Evolutionary conservation across 1,140 invertebrate species (phyloP).

Genomic region (Ips nitidus): DNA sequence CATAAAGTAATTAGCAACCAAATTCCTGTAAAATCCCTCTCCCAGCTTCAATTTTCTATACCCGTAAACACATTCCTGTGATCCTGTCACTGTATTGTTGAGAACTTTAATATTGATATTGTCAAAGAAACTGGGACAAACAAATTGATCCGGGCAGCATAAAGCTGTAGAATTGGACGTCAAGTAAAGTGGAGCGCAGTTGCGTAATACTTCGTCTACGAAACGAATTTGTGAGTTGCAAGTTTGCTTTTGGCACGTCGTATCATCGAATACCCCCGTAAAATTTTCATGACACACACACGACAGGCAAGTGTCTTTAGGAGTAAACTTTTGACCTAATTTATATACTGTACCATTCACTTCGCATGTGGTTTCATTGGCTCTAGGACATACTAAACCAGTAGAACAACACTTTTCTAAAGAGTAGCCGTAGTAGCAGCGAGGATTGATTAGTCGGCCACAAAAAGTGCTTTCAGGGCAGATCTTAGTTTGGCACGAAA

Average conservation of each 20-base stretch:
- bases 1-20: conserved; percentile 5
- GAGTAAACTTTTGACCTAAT: conserved; percentile 36
- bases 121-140: neutral
- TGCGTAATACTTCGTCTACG: neutral
- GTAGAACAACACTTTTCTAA: neutral
- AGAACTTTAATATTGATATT: neutral
- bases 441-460: neutral
- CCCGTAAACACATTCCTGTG: conserved; percentile 33
- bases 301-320: conserved; percentile 29
- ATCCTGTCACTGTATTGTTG: neutral
- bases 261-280: conserved; percentile 30
- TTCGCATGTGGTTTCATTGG: conserved; percentile 17
- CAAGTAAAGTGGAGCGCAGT: neutral
- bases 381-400: neutral
- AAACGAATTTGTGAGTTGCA: neutral
- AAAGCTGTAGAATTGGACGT: neutral
- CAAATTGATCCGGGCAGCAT: neutral
- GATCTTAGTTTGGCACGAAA: neutral
- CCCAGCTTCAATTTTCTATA: conserved; percentile 29
- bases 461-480: neutral
- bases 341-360: conserved; percentile 36
- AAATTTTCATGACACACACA: conserved; percentile 40
- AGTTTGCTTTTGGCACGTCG: conserved; percentile 13
- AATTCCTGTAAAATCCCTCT: conserved; percentile 25
- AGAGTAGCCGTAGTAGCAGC: neutral